These are phyloP conservation scores for Nicator chloris DNA, from an alignment of 2,113 vertebrate species.

Conservation along the genomic window DNA sequence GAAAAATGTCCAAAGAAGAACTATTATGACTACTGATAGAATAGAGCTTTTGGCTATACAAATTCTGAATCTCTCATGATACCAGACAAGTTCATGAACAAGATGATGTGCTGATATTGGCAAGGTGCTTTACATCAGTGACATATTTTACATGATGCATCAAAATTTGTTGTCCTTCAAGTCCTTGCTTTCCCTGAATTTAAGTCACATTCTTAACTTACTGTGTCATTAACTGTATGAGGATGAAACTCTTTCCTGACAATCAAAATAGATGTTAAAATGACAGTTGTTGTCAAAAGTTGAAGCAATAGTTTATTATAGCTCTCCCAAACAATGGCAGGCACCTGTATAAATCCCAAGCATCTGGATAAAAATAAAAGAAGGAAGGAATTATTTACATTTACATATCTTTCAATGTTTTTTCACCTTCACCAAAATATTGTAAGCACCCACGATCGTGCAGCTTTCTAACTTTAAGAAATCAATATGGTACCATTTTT, in stretches of 20 bases:
- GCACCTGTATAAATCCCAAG: background rate
- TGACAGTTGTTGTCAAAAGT: background rate
- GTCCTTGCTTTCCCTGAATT: background rate
- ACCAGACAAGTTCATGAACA: background rate
- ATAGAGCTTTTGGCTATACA: background rate
- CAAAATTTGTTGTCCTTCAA: background rate
- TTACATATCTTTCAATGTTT: background rate
- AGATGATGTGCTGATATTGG: background rate
- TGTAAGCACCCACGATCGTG: fast-evolving
- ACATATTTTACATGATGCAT: background rate
- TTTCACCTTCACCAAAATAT: background rate
- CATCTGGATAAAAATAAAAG: background rate
- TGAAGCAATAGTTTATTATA: background rate
- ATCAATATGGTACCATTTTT: background rate
- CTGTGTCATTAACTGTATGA: background rate
- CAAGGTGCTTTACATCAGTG: background rate
- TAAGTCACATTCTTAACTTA: background rate
- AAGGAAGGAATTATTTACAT: background rate
- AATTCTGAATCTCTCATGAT: background rate
- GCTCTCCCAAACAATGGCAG: fast-evolving
- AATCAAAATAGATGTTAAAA: background rate
- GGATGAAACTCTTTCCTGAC: background rate
- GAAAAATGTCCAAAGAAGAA: background rate
- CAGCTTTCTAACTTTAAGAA: background rate
- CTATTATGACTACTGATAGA: background rate